Conservation (phyloP, 2,797 vertebrate species). For the Chaetophractus vellerosus region DNA sequence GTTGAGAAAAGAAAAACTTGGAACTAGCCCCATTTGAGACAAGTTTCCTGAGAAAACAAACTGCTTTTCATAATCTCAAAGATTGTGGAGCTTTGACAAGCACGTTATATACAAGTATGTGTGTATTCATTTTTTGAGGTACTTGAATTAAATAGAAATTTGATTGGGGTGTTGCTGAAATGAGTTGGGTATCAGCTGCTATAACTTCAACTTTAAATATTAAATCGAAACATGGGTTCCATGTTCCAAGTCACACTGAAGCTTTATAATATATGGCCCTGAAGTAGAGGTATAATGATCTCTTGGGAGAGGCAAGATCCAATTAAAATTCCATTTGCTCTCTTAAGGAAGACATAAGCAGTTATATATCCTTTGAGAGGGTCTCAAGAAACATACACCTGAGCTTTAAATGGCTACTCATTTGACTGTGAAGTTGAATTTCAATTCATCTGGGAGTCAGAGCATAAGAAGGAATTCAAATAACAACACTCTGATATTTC, state of each 20-base stretch:
- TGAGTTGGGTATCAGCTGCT: constrained; percentile 54
- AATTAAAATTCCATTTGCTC: constrained; percentile 81
- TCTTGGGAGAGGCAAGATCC: constrained; percentile 70
- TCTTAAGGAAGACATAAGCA: constrained; percentile 71
- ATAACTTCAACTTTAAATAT: constrained; percentile 69
- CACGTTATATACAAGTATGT: neutral
- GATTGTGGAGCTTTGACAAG: constrained; percentile 64
- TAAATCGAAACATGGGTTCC: constrained; percentile 60
- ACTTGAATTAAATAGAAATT: constrained; percentile 58
- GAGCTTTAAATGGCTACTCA: constrained; percentile 78
- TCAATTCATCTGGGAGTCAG: constrained; percentile 76
- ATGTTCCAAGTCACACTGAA: constrained; percentile 75
- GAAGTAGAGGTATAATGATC: constrained; percentile 63
- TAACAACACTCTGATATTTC: constrained; percentile 80
- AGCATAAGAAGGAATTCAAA: constrained; percentile 80
- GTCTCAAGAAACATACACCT: constrained; percentile 81
- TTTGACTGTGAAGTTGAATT: constrained; percentile 83
- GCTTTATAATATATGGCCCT: constrained; percentile 75
- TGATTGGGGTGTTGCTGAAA: constrained; percentile 22
- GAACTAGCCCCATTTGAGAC: constrained; percentile 52
- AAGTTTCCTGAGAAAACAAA: constrained; percentile 68
- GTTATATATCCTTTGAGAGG: constrained; percentile 77
- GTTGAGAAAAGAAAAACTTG: constrained; percentile 53
- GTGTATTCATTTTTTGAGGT: neutral
- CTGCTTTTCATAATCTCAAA: constrained; percentile 70